Evolutionary conservation across 2,888 invertebrate species (phyloP).

Genomic region (Brenthis daphne): DNA sequence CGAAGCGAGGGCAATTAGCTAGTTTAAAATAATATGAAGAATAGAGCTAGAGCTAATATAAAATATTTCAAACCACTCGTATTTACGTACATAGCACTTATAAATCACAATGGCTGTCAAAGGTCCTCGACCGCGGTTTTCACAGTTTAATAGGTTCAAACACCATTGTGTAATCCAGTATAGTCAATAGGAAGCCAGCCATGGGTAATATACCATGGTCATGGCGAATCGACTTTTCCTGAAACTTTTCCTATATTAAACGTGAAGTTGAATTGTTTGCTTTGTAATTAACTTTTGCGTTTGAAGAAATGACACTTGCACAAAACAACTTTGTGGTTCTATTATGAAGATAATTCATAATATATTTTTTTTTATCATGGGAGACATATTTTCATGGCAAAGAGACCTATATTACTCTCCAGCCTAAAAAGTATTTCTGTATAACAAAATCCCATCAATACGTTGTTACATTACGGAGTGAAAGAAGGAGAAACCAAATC

Average conservation of each 20-base stretch:
- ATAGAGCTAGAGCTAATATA: not conserved
- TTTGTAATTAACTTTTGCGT: conserved; percentile 24
- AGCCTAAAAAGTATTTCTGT: no score
- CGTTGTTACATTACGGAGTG: no score
- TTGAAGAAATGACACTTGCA: not conserved
- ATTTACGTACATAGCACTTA: not conserved
- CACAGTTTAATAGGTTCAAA: conserved; percentile 72
- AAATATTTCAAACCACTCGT: conserved; percentile 1
- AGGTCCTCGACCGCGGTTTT: conserved; percentile 48
- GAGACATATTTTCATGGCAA: no score
- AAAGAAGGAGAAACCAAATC: no score
- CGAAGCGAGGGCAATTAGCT: no score
- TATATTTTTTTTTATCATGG: no score
- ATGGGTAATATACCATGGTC: conserved; percentile 43
- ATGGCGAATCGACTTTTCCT: conserved; percentile 45
- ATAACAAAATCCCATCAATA: no score
- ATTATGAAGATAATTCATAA: not conserved
- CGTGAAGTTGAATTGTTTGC: not conserved
- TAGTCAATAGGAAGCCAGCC: conserved; percentile 3
- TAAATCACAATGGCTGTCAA: conserved; percentile 17
- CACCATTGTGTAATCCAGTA: conserved; percentile 71
- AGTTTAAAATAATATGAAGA: no score
- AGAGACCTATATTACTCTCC: no score
- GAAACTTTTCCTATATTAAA: conserved; percentile 19
- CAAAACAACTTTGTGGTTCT: not conserved